Base-by-base conservation (phyloP, 1,140 invertebrate species). In the Gyrodactylus salaris region DNA sequence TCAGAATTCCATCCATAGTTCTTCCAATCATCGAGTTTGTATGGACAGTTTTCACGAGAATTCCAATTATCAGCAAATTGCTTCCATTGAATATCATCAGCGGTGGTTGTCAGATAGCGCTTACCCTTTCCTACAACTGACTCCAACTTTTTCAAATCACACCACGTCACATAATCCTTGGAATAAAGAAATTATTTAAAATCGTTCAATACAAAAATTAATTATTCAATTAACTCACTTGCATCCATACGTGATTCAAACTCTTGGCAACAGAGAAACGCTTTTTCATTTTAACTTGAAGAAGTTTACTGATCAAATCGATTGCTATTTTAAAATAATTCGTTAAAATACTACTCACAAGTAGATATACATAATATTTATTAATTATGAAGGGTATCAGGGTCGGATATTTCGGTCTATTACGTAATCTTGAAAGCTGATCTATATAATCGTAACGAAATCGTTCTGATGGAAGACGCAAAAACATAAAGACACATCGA, bases 241-340 rank as follows among this genome's bases (percentile, higher is more conserved):
- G 88, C 74, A 97, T 84, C 92, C 93, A 98, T 76, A 87, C 84
- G 80, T 98, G 93, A 76, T 86, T 84, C 68, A 95, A 84, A 76
- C 91, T 90, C 82, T 97, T 98, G 80, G 96, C 91, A 68, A 96
- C 93, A 0, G 91, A 93, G 78, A 87, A 92, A 68, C 94, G 85
- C 82, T 96, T 96, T 75, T 91, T 85, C 80, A 95, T 91, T 81
- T 98, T 98, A 27, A 98, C 92, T 87, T 97, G 92, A 69, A 98
- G 84, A 74, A 98, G 83, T 83, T 94, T 95, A 82, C 89, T 94
- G 75, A 98, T 98, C 75, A 98, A 83, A 83, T 97, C 91, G 79
- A 96, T 92, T 74, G 91, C 93, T 93, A 81, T 24, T 85, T 85
- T 76, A 75, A 73, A 70, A 21, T n/a, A 69, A 68, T 20, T 0